phyloP scores from a whole-genome alignment of 2,113 vertebrate genomes.

The Dipodomys merriami region DNA sequence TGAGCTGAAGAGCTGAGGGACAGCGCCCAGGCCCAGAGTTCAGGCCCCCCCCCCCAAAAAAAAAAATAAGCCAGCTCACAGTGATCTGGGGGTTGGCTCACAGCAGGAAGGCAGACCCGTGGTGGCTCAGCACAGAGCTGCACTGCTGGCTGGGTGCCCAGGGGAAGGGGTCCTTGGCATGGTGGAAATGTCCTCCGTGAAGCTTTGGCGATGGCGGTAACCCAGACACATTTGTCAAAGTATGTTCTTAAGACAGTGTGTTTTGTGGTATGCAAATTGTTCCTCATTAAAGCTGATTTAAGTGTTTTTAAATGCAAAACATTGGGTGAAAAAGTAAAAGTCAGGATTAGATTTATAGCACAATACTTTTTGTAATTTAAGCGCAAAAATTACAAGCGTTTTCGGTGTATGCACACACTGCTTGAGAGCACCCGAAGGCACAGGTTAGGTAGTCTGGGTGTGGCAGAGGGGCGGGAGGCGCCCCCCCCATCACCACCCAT shows the following conservation, averaged over 20 bases:
- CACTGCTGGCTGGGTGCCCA: neutral
- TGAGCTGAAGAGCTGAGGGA: no score
- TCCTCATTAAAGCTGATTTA: neutral
- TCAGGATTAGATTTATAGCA: neutral
- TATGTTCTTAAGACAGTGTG: neutral
- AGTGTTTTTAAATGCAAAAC: constrained; percentile 22
- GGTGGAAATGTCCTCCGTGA: neutral
- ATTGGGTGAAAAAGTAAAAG: neutral
- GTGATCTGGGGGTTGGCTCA: no score
- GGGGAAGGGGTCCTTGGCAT: neutral
- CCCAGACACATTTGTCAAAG: neutral
- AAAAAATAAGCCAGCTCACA: neutral
- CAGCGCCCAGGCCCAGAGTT: no score
- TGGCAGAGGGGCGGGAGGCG: neutral
- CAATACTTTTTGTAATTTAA: neutral
- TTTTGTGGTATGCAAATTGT: neutral
- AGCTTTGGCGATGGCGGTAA: no score
- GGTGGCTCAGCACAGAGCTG: neutral
- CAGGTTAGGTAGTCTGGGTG: no score
- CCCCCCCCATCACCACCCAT: neutral
- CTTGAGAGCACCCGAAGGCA: neutral
- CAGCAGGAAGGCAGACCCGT: neutral
- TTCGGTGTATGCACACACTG: neutral
- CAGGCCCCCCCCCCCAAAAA: no score
- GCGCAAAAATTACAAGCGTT: neutral